A percentile compares a stretch with the other conserved stretches of the same genome.
phyloP scores from a whole-genome alignment of 2,797 vertebrate genomes.

The Macroramphosus scolopax region DNA sequence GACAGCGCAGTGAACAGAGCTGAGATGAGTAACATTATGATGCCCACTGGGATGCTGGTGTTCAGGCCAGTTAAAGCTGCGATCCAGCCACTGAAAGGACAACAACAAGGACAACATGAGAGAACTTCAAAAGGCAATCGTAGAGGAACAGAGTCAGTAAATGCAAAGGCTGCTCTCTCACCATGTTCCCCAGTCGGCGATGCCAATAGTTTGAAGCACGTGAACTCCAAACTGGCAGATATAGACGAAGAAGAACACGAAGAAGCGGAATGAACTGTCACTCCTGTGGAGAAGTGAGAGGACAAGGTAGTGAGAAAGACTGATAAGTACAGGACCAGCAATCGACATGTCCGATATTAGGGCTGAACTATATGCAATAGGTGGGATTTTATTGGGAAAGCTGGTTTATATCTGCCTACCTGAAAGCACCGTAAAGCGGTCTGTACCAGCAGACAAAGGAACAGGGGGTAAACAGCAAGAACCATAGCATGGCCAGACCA shows the following conservation, averaged over 20 bases:
- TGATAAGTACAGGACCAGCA: too few relatives aligned
- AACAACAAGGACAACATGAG: constrained; percentile 8
- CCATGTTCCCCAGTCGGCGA: constrained; percentile 96
- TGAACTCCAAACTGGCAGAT: constrained; percentile 99
- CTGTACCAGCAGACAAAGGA: constrained; percentile 97
- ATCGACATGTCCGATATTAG: too few relatives aligned
- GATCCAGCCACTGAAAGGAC: constrained; percentile 90
- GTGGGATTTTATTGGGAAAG: too few relatives aligned
- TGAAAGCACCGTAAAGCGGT: constrained; percentile 98
- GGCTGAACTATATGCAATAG: too few relatives aligned
- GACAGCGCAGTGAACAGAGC: constrained; percentile 96
- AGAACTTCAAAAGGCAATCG: not conserved
- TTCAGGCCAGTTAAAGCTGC: constrained; percentile 96
- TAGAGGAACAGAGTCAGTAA: not conserved
- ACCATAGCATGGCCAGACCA: constrained; percentile 97
- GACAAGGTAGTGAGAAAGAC: constrained; percentile 6
- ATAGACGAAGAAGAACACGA: constrained; percentile 98
- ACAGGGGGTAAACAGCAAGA: constrained; percentile 91
- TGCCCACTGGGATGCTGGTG: constrained; percentile 91
- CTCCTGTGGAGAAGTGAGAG: constrained; percentile 79
- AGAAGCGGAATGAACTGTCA: constrained; percentile 96
- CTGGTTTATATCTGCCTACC: constrained; percentile 75
- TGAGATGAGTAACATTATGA: constrained; percentile 97
- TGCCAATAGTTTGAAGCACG: constrained; percentile 94
- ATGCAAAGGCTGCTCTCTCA: constrained; percentile 67